Evolutionary conservation across 2,113 vertebrate genomes (phyloP).

Genomic region (Pelmatolapia mariae): DNA sequence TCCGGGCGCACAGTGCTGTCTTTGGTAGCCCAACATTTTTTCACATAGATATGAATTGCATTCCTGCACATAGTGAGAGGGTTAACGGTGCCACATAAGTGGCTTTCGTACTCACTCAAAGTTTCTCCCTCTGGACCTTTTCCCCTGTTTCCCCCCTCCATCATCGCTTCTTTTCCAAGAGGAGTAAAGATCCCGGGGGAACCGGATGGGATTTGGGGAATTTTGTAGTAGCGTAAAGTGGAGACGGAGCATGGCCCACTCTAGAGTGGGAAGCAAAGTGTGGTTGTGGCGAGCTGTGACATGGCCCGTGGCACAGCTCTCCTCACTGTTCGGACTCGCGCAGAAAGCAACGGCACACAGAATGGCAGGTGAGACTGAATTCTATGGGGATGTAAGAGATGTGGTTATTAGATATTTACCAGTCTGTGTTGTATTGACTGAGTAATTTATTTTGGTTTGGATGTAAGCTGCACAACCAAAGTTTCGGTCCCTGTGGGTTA

Average conservation of each 20-base stretch:
- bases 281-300: constrained; percentile 16
- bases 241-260: constrained; percentile 14
- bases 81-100: neutral
- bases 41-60: constrained; percentile 55
- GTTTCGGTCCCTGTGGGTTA: neutral
- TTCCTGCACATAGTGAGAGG: constrained; percentile 42
- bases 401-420: neutral
- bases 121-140: neutral
- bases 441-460: neutral
- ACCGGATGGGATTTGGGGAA: neutral
- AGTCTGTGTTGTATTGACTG: neutral
- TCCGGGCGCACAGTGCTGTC: neutral
- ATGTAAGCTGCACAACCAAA: neutral
- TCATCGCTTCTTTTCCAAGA: neutral
- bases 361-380: constrained; percentile 24
- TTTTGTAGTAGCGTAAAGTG: neutral
- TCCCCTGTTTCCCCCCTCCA: neutral
- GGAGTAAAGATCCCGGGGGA: neutral
- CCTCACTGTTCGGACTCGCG: constrained; percentile 1
- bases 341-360: neutral
- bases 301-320: neutral
- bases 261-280: neutral
- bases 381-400: neutral
- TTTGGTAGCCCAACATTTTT: constrained; percentile 24
- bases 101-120: neutral